These are phyloP conservation scores for Phoenicopterus ruber DNA, from an alignment of 2,113 vertebrate species.

Conservation along the genomic window DNA sequence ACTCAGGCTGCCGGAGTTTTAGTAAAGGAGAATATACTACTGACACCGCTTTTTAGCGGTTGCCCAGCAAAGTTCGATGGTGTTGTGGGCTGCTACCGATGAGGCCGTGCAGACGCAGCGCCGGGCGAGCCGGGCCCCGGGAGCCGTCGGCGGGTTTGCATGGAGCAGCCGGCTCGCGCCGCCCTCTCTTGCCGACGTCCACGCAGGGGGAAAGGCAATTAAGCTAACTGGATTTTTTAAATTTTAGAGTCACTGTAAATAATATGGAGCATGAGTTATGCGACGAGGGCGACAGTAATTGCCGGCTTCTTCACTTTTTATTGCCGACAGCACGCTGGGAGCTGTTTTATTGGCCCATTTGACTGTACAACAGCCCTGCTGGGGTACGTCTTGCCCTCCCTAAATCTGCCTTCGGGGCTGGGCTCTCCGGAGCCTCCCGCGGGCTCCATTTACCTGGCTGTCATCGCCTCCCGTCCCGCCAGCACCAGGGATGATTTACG, in stretches of 20 bases:
- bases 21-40: background rate
- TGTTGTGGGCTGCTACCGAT: background rate
- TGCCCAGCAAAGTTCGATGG: background rate
- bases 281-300: background rate
- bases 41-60: background rate
- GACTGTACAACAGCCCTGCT: background rate
- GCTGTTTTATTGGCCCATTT: conserved; percentile 45
- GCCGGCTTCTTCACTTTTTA: conserved; percentile 56
- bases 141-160: fast-evolving
- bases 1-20: background rate
- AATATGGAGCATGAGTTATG: conserved; percentile 39
- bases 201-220: background rate
- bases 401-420: background rate
- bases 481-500: background rate
- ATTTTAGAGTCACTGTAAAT: conserved; percentile 58
- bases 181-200: background rate
- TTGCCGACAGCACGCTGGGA: conserved; percentile 14
- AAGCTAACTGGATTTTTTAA: background rate
- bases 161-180: background rate
- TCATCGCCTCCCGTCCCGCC: background rate
- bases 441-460: background rate
- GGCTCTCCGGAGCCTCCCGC: background rate
- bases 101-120: background rate
- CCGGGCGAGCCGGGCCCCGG: fast-evolving
- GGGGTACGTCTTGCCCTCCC: background rate